Evolutionary conservation across 2,113 vertebrate genomes (phyloP).

Genomic region (Sander vitreus): DNA sequence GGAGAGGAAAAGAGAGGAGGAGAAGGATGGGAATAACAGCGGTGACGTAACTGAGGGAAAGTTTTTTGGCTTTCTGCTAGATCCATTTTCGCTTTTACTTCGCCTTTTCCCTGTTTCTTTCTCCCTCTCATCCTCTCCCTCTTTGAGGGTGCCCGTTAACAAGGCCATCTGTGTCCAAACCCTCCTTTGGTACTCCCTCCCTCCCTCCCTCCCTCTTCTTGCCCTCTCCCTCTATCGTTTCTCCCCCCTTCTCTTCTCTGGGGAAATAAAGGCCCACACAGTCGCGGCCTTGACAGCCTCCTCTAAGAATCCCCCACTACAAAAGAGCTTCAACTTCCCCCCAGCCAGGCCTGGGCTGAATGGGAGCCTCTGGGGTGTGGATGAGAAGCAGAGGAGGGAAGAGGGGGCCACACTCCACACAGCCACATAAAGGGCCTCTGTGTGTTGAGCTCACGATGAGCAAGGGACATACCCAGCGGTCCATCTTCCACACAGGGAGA

Average conservation of each 20-base stretch:
- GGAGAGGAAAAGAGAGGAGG: slow-evolving; percentile 48
- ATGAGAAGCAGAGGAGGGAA: slow-evolving; percentile 76
- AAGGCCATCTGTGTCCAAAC: slow-evolving; percentile 84
- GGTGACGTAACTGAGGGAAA: slow-evolving; percentile 79
- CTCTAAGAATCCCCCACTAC: slow-evolving; percentile 79
- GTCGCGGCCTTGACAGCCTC: slow-evolving; percentile 85
- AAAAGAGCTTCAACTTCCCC: slow-evolving; percentile 81
- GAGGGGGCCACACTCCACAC: slow-evolving; percentile 76
- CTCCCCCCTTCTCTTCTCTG: slow-evolving; percentile 66
- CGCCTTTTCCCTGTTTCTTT: slow-evolving; percentile 57
- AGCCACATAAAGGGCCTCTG: slow-evolving; percentile 84
- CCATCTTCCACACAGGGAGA: slow-evolving; percentile 55
- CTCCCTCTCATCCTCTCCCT: slow-evolving; percentile 71
- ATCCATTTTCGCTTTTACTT: slow-evolving; percentile 57
- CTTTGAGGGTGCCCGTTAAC: slow-evolving; percentile 73
- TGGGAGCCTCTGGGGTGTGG: slow-evolving; percentile 82
- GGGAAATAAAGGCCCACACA: slow-evolving; percentile 85
- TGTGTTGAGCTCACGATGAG: slow-evolving; percentile 76
- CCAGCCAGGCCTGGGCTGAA: slow-evolving; percentile 79
- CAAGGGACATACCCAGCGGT: slow-evolving; percentile 63
- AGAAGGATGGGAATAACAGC: slow-evolving; percentile 52
- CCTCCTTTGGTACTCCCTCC: slow-evolving; percentile 64
- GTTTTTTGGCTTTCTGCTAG: slow-evolving; percentile 57
- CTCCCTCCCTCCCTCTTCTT: slow-evolving; percentile 50
- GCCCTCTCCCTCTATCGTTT: slow-evolving; percentile 73